These are phyloP conservation scores for Lucifuga dentata DNA, from an alignment of 2,113 vertebrate species.

Conservation along the genomic window DNA sequence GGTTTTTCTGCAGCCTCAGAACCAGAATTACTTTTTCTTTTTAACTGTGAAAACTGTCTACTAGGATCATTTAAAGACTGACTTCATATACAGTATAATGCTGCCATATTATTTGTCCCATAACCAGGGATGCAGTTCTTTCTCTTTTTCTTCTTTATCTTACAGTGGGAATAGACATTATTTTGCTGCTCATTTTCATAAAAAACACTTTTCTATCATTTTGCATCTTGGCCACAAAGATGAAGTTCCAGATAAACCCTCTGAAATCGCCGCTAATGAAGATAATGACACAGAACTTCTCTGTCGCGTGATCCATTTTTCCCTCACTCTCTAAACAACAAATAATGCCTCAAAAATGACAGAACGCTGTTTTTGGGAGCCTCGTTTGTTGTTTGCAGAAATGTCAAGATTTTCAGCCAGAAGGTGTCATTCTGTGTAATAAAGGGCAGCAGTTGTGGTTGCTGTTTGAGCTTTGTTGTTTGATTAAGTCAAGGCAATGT, in stretches of 20 bases:
- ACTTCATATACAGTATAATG: slow-evolving; percentile 9
- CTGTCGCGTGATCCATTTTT: not conserved
- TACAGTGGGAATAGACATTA: not conserved
- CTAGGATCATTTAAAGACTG: not conserved
- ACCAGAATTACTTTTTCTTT: not conserved
- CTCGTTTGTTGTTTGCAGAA: no score
- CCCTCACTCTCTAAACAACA: no score
- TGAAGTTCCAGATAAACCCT: not conserved
- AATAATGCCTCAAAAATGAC: no score
- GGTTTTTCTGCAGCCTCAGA: slow-evolving; percentile 20
- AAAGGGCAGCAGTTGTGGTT: no score
- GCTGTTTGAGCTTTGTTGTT: no score
- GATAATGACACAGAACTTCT: no score
- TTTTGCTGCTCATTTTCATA: slow-evolving; percentile 12
- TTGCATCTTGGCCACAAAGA: slow-evolving; percentile 7
- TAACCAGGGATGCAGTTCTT: not conserved
- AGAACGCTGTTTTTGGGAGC: no score
- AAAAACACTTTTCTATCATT: slow-evolving; percentile 30
- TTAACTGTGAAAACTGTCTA: not conserved
- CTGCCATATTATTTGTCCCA: not conserved
- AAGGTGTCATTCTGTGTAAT: no score
- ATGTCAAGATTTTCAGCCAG: no score
- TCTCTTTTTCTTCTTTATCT: slow-evolving; percentile 9
- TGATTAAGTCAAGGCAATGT: slow-evolving; percentile 29
- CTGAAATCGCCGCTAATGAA: no score